Percentiles rank a stretch among this genome's conserved stretches.
phyloP scores from a whole-genome alignment of 2,113 vertebrate species.

The Syngnathoides biaculeatus region DNA sequence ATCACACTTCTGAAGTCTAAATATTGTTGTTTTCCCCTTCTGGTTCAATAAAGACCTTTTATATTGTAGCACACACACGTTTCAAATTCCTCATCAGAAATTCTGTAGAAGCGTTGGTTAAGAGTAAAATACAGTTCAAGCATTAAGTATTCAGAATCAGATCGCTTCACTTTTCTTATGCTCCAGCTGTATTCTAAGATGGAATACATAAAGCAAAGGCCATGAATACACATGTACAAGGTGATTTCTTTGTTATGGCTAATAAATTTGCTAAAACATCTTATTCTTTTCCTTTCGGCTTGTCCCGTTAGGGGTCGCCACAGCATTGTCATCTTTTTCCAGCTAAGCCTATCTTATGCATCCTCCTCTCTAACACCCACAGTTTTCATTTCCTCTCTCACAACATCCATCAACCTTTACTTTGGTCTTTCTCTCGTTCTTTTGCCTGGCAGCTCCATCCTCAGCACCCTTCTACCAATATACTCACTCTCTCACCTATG shows the following conservation, averaged over 20 bases:
- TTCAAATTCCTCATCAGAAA: not conserved
- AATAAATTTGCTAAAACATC: not conserved
- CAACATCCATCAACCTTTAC: too few relatives aligned
- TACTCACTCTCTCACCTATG: too few relatives aligned
- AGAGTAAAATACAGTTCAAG: not conserved
- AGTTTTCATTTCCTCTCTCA: too few relatives aligned
- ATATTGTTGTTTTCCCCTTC: conserved; percentile 36
- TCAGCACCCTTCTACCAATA: too few relatives aligned
- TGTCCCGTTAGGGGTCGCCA: too few relatives aligned
- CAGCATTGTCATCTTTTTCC: too few relatives aligned
- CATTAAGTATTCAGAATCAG: not conserved
- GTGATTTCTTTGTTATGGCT: not conserved
- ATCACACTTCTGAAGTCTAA: conserved; percentile 21
- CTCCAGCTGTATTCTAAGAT: not conserved
- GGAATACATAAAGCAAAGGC: not conserved
- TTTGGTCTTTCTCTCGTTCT: too few relatives aligned
- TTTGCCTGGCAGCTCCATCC: too few relatives aligned
- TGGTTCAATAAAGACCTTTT: conserved; percentile 68
- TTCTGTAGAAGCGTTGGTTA: not conserved
- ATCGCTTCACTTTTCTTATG: not conserved
- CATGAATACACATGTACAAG: not conserved
- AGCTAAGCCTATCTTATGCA: too few relatives aligned
- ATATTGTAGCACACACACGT: conserved; percentile 26
- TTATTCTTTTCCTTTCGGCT: too few relatives aligned
- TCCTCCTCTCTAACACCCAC: too few relatives aligned